These are phyloP conservation scores for Rhadinocentrus ornatus DNA, from an alignment of 2,797 vertebrate species.

Conservation along the genomic window DNA sequence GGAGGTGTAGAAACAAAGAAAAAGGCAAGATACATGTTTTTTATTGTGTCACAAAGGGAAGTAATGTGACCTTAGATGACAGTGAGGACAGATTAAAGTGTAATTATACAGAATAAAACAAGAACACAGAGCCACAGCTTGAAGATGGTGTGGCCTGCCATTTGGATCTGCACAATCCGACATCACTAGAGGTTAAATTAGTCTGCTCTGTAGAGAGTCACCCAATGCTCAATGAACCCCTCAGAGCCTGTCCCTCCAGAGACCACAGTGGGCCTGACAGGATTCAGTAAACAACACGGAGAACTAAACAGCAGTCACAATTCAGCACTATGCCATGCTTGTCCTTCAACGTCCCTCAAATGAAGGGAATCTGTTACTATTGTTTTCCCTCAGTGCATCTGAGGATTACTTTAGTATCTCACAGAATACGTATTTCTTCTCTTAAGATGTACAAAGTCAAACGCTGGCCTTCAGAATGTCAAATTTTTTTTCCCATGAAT, in stretches of 20 bases:
- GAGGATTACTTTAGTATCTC: not conserved
- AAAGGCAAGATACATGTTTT: slow-evolving; percentile 20
- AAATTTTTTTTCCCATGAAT: not conserved
- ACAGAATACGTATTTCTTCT: not conserved
- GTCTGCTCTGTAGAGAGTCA: slow-evolving; percentile 40
- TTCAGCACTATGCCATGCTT: slow-evolving; percentile 11
- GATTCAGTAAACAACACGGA: slow-evolving; percentile 40
- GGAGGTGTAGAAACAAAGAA: slow-evolving; percentile 41
- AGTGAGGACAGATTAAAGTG: slow-evolving; percentile 24
- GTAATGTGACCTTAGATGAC: slow-evolving; percentile 38
- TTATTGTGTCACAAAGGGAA: slow-evolving; percentile 21
- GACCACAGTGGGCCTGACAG: slow-evolving; percentile 23
- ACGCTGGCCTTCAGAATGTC: not conserved
- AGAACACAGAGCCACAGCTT: slow-evolving; percentile 16
- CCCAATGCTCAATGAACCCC: slow-evolving; percentile 48
- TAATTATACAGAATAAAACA: slow-evolving; percentile 8
- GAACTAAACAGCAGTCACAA: slow-evolving; percentile 31
- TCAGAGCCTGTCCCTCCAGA: slow-evolving; percentile 44
- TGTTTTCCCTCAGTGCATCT: not conserved
- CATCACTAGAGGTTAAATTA: slow-evolving; percentile 52
- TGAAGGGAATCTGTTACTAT: slow-evolving; percentile 5
- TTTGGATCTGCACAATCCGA: slow-evolving; percentile 1
- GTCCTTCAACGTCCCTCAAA: slow-evolving; percentile 6
- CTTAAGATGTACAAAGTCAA: not conserved
- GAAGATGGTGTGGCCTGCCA: not conserved